Evolutionary conservation across 2,113 vertebrate genomes (phyloP), one percentile per base, ranked within the genome.

Genomic region (Cinclus mexicanus): DNA sequence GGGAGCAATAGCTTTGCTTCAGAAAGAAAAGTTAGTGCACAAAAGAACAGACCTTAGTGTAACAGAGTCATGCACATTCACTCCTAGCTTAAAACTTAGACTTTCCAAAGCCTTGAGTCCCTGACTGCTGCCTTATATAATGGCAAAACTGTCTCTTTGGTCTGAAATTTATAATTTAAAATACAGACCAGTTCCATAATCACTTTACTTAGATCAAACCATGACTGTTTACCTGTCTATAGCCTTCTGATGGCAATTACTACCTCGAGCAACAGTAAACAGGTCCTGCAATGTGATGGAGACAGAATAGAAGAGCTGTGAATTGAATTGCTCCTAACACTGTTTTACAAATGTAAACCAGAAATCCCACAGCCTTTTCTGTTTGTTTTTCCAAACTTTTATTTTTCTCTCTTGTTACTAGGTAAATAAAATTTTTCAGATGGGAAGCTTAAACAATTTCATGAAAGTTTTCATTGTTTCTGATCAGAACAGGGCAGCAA

Each of bases 231-330:
- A 60, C 14, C 15, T 75, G 25, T 57, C 39, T 68, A 7, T 29
- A 68, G 20, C 11, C 20, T 72, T 76, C 53, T 93, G 44, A 41
- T 88, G 14, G 41, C 31, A 67, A 12, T 50, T 44, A 29, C 64
- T 52, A 28, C 24, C 41, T 89, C 41, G 53, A 77, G 47, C 7
- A 83, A 47, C 26, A 83, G n/a, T 44, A 83, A 86, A 37, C 44
- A 56, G 55, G 21, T 49, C 33, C 35, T 80, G 75, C 0, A 2
- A 37, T 0, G 0, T 16, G 57, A 39, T 39, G 26, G 75, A 63
- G 83, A 53, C 25, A 70, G 39, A 79, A 31, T 8, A 21, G n/a
- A 90, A 76, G 25, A 68, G 25, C 47, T 76, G 18, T 60, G 35
- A 68, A 83, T 52, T 71, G 12, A 46, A 31, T 21, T 76, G 15